These are phyloP conservation scores for Hypotaenidia philippensis DNA, from an alignment of 2,797 vertebrate species.

Conservation along the genomic window DNA sequence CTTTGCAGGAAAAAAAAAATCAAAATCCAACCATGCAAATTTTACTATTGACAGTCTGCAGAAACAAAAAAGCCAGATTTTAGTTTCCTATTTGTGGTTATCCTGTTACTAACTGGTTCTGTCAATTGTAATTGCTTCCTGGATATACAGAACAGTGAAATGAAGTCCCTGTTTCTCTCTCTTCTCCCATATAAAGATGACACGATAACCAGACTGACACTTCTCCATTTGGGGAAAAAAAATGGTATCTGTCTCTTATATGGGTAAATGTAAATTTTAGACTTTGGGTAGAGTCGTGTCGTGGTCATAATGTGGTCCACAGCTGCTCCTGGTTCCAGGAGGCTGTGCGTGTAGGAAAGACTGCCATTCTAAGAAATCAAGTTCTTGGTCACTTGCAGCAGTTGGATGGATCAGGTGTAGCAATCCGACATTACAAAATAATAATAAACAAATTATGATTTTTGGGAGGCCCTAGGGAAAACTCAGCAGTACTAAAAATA, in stretches of 20 bases:
- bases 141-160: neutral
- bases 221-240: neutral
- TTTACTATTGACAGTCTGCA: neutral
- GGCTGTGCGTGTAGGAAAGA: neutral
- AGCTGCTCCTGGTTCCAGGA: neutral
- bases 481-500: neutral
- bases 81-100: neutral
- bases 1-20: neutral
- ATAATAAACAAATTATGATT: accelerated
- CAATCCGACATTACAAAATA: neutral
- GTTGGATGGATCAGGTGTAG: neutral
- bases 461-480: neutral
- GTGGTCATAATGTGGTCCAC: accelerated
- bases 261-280: neutral
- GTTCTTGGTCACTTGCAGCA: neutral
- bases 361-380: neutral
- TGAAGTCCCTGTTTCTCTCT: neutral
- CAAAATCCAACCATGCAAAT: neutral
- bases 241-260: accelerated
- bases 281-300: neutral
- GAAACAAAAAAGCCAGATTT: neutral
- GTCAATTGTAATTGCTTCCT: neutral
- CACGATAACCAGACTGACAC: neutral
- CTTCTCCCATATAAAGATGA: neutral
- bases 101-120: neutral